Evolutionary conservation across 2,113 vertebrate genomes (phyloP), one percentile per base, ranked within the genome.

Genomic region (Chloropsis cyanopogon): DNA sequence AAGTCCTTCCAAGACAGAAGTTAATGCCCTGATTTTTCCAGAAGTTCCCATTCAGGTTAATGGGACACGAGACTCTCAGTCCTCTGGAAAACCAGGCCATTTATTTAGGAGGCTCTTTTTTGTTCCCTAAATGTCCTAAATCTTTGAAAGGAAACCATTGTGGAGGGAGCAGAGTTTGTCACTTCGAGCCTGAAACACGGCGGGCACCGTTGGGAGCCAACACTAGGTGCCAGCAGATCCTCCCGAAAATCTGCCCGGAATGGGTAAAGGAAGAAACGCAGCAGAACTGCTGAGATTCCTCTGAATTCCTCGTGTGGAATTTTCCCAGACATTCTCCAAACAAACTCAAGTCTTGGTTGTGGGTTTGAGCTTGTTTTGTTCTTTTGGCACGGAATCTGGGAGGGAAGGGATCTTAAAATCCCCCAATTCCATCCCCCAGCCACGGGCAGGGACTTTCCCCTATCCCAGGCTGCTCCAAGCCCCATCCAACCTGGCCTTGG

Each of bases 41-140:
- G 61, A 78, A 96, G 81, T 39, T 81, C 90, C 76, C 92, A 93
- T 94, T 96, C 79, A 93, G 94, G 95, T 94, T 96, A 95, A 90
- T 81, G 85, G 92, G 75, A 95, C 90, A 81, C 0, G 37, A 77
- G 82, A 15, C 68, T 88, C 84, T 65, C 73, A n/a, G 73, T 52
- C 47, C 89, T 79, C 39, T 29, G 63, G 37, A 29, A 95, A 97
- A 91, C 60, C 60, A 96, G 94, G 95, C 5, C 95, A 35, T n/a
- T 89, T 94, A 95, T 95, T 96, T 92, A 92, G 85, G 71, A 92
- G 49, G 21, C 29, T 77, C 59, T 41, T 71, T 61, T 79, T 37
- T 61, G n/a, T 42, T 33, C 22, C 53, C 8, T 2, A 52, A 90
- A 92, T 29, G 91, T 85, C 90, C 93, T 94, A 64, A 72, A 95